Evolutionary conservation across 2,797 vertebrate genomes (phyloP), one percentile per base, ranked within the genome.

Genomic region (Bovichtus variegatus): DNA sequence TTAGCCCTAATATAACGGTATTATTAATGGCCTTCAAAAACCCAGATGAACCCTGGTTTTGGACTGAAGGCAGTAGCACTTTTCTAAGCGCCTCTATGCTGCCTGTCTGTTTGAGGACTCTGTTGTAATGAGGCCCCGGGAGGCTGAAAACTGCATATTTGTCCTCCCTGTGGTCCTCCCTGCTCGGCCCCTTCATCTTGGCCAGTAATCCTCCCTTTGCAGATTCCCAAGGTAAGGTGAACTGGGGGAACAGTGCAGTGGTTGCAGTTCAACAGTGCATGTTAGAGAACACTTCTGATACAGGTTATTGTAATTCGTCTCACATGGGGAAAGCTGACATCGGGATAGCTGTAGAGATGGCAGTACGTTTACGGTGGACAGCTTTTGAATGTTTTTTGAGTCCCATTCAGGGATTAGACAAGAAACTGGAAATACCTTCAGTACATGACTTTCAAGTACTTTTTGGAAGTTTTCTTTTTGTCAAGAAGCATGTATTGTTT

Each of bases 121-220:
- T 74, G 67, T 71, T 85, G 85, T 91, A 91, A 93, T 91, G 86
- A 89, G 86, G 76, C 67, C 88, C 76, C 1, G 27, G 27, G 84
- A 84, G 86, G 79, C 68, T 89, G 72, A 53, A 68, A 71, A 71
- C 53, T 13, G 67, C 85, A 84, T 71, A 82, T 85, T 85, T 69
- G 3, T 64, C 71, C 61, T 86, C 87, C 80, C 84, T 40, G 74
- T 73, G 72, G 88, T 77, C 74, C 49, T 75, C 46, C n/a, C 44
- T 27, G 71, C 73, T 78, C 40, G 10, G 55, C 40, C 70, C 79
- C 84, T 83, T 85, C 67, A 72, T 87, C 70, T 83, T 29, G 25
- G 74, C 71, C 74, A 41, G 85, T 89, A 89, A 91, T 92, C 85
- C 82, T 63, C 63, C 64, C 82, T 84, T 79, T 84, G 65, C 83